Conservation (phyloP, 37 sponge, comb jelly and placozoan species). For the Lycopodina hypogea region DNA sequence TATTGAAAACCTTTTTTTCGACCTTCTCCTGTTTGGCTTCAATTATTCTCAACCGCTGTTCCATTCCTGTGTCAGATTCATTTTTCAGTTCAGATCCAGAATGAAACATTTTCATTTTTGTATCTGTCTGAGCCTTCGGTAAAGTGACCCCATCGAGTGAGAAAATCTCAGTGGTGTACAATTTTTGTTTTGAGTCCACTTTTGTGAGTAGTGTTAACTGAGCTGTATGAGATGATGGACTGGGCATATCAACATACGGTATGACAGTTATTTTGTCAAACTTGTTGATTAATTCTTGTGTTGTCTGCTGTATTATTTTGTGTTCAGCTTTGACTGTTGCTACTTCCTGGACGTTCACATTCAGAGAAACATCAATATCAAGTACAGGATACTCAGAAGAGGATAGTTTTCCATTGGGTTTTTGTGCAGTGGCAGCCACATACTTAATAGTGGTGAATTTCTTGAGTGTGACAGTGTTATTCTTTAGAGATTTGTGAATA, state of each 20-base stretch:
- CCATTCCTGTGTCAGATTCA: background rate
- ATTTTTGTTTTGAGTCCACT: background rate
- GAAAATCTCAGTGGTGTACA: background rate
- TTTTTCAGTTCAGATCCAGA: background rate
- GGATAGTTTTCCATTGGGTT: background rate
- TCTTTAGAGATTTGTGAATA: background rate
- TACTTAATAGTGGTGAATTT: background rate
- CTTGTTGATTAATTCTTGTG: background rate
- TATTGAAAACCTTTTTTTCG: background rate
- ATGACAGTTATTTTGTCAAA: background rate
- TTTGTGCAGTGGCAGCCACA: conserved; percentile 3
- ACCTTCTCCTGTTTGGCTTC: background rate
- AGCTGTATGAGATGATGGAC: background rate
- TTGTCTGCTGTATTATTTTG: background rate
- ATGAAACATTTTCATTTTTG: background rate
- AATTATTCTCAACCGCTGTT: background rate
- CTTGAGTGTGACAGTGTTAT: background rate
- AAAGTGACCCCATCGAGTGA: background rate
- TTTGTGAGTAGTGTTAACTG: conserved; percentile 2
- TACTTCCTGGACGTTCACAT: conserved; percentile 1
- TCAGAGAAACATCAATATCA: background rate
- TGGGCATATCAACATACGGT: conserved; percentile 5
- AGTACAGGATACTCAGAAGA: background rate
- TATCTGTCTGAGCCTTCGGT: background rate
- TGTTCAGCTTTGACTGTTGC: background rate